Conservation (phyloP, 2,888 invertebrate species). For the Melieria picta region DNA sequence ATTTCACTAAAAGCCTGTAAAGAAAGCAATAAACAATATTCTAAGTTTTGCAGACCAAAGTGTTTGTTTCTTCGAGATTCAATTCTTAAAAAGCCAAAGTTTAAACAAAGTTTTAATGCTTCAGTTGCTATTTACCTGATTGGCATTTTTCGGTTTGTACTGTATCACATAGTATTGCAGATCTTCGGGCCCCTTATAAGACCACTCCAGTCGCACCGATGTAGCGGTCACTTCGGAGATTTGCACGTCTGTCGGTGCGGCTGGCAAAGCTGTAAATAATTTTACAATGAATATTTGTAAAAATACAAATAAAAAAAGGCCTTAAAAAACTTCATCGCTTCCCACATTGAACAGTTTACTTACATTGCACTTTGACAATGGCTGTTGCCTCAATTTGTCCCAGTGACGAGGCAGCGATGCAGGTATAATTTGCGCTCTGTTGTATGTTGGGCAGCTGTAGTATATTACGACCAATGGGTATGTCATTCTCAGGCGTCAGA, state of each 20-base stretch:
- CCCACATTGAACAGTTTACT: conserved; percentile 61
- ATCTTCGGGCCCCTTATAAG: conserved; percentile 87
- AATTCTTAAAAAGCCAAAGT: not conserved
- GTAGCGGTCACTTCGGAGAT: conserved; percentile 94
- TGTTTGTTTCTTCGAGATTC: not conserved
- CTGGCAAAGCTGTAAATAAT: conserved; percentile 79
- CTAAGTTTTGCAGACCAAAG: conserved; percentile 3
- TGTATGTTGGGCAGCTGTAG: conserved; percentile 86
- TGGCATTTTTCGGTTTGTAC: conserved; percentile 94
- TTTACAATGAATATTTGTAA: not conserved
- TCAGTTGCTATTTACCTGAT: conserved; percentile 68
- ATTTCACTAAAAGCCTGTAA: conserved; percentile 88
- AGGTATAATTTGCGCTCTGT: conserved; percentile 96
- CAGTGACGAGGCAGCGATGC: conserved; percentile 93
- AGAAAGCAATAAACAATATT: conserved; percentile 12
- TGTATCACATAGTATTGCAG: conserved; percentile 96
- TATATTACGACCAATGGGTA: conserved; percentile 87
- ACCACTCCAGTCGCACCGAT: conserved; percentile 93
- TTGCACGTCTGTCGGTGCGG: conserved; percentile 87
- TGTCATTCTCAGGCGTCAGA: conserved; percentile 87
- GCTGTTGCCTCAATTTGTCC: conserved; percentile 90
- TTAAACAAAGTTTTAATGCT: not conserved
- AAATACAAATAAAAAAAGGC: not conserved
- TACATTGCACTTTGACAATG: conserved; percentile 95
- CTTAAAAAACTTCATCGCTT: conserved; percentile 1